Percentiles rank a stretch among this genome's conserved stretches.
phyloP scores from a whole-genome alignment of 2,888 invertebrate genomes.

The Tenthredo livida region DNA sequence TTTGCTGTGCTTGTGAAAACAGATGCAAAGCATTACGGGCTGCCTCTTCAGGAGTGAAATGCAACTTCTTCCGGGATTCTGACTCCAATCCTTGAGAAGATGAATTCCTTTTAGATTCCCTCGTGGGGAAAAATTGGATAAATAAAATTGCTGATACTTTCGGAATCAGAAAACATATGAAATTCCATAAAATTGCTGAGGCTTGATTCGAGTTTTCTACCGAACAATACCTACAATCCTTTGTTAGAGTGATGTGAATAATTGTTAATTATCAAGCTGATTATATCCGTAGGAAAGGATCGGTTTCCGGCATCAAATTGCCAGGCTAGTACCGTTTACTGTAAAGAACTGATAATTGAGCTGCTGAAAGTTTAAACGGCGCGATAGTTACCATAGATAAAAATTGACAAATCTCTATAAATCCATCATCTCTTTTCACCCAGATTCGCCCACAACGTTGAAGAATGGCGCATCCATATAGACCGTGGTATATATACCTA shows the following conservation, averaged over 20 bases:
- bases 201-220: not conserved
- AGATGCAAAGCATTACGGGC: not conserved
- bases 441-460: not conserved
- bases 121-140: not conserved
- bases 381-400: not conserved
- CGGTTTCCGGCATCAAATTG: constrained; percentile 24
- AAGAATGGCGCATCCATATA: not conserved
- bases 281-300: not conserved
- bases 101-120: not conserved
- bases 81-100: not conserved
- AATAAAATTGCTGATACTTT: constrained; percentile 20
- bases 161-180: not conserved
- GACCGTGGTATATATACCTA: not conserved
- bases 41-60: not conserved
- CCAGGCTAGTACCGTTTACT: not conserved
- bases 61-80: not conserved
- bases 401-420: constrained; percentile 30
- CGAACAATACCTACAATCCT: not conserved
- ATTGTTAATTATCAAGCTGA: not conserved
- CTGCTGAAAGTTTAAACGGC: constrained; percentile 25
- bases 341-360: constrained; percentile 35
- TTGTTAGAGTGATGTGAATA: not conserved
- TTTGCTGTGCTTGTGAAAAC: not conserved
- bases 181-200: not conserved
- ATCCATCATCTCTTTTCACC: constrained; percentile 12